Percentiles rank a stretch among this genome's conserved stretches.
Conservation (phyloP, 2,113 vertebrate genomes). For the Athene cunicularia region DNA sequence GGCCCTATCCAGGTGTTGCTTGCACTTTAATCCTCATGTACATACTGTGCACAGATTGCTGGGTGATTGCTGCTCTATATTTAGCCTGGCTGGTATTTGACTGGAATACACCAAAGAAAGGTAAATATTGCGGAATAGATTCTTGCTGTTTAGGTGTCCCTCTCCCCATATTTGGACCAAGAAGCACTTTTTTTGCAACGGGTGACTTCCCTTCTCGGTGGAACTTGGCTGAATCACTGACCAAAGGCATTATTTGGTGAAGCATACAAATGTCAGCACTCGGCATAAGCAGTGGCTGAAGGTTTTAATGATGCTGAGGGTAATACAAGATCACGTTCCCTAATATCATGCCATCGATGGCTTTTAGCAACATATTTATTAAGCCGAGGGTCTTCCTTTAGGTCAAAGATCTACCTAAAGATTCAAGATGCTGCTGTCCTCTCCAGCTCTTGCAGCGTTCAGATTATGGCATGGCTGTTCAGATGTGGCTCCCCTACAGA, state of each 20-base stretch:
- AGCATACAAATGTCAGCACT: neutral
- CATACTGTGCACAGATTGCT: constrained; percentile 93
- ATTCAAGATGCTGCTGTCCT: neutral
- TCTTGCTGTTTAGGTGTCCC: neutral
- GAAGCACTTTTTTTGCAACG: neutral
- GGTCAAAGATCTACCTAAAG: neutral
- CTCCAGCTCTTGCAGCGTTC: neutral
- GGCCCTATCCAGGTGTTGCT: constrained; percentile 73
- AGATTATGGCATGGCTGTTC: neutral
- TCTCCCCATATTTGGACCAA: neutral
- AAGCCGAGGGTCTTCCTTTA: neutral
- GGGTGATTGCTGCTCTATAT: constrained; percentile 89
- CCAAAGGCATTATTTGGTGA: neutral
- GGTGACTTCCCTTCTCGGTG: neutral
- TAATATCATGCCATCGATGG: neutral
- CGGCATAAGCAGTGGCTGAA: rapidly evolving
- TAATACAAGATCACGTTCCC: neutral
- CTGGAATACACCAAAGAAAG: constrained; percentile 97
- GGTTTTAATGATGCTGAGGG: neutral
- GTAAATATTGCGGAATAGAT: constrained; percentile 47
- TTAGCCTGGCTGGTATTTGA: constrained; percentile 93
- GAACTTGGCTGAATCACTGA: neutral
- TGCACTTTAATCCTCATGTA: constrained; percentile 88
- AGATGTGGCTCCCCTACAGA: neutral
- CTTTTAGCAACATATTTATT: neutral